Evolutionary conservation across 2,797 vertebrate genomes (phyloP).

Genomic region (Sebastes cheni): DNA sequence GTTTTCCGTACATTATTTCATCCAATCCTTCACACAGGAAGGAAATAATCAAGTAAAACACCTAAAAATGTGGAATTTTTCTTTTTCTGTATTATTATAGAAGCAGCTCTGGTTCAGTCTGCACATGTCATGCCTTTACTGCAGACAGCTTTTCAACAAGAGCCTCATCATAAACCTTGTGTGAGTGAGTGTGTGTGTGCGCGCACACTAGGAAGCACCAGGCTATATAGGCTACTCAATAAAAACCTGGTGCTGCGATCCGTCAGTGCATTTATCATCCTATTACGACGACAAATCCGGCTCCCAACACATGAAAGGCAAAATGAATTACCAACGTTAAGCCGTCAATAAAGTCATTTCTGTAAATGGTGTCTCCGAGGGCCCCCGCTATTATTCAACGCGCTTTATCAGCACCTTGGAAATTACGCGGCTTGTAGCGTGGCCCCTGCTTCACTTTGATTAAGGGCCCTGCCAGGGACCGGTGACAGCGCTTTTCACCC

Average conservation of each 20-base stretch:
- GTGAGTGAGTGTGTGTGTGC: background rate
- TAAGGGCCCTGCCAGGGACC: conserved; percentile 95
- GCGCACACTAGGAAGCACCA: background rate
- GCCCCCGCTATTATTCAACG: conserved; percentile 93
- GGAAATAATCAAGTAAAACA: background rate
- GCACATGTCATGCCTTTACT: conserved; percentile 20
- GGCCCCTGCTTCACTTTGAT: conserved; percentile 94
- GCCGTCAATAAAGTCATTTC: conserved; percentile 99
- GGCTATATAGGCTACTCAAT: conserved; percentile 84
- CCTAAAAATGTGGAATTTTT: conserved; percentile 10
- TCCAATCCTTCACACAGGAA: background rate
- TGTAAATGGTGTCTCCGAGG: conserved; percentile 97
- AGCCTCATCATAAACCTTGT: conserved; percentile 10
- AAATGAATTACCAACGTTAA: conserved; percentile 98
- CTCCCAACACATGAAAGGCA: conserved; percentile 93
- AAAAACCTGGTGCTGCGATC: conserved; percentile 90
- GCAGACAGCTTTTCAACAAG: conserved; percentile 19
- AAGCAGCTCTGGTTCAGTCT: background rate
- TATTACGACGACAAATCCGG: conserved; percentile 96
- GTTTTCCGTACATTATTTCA: background rate
- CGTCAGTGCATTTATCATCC: conserved; percentile 97
- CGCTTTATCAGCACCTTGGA: conserved; percentile 98
- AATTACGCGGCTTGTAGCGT: conserved; percentile 87
- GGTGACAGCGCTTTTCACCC: conserved; percentile 89
- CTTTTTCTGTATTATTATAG: background rate